Evolutionary conservation across 1,140 invertebrate genomes (phyloP).

Genomic region (Druon quercuslanigerum): DNA sequence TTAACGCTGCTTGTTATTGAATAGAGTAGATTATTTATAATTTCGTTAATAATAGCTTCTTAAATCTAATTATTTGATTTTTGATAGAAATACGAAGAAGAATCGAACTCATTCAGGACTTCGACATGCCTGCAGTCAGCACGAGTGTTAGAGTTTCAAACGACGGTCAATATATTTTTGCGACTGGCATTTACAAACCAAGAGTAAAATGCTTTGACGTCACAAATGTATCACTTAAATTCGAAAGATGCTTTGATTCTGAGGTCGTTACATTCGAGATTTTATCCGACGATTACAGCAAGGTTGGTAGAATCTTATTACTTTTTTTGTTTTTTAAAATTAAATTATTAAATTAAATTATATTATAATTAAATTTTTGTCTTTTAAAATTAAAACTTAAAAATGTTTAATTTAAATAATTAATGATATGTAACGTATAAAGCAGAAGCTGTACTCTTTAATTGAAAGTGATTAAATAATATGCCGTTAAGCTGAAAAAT

Average conservation of each 20-base stretch:
- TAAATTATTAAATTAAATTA: too few species aligned
- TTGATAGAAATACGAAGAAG: slow-evolving; percentile 85
- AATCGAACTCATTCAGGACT: slow-evolving; percentile 99
- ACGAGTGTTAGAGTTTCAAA: slow-evolving; percentile 89
- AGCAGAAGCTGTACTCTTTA: too few species aligned
- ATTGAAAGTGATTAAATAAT: too few species aligned
- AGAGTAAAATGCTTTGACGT: slow-evolving; percentile 97
- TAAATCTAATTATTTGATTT: slow-evolving; percentile 31
- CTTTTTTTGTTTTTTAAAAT: not conserved
- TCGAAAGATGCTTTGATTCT: slow-evolving; percentile 98
- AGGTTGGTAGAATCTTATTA: slow-evolving; percentile 76
- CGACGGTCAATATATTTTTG: slow-evolving; percentile 95
- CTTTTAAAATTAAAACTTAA: too few species aligned
- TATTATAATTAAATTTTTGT: too few species aligned
- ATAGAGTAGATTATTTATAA: slow-evolving; percentile 20
- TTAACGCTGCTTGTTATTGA: slow-evolving; percentile 24
- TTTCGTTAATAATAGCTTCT: slow-evolving; percentile 18
- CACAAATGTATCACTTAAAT: slow-evolving; percentile 96
- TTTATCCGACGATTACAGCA: slow-evolving; percentile 92
- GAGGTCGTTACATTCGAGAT: slow-evolving; percentile 93
- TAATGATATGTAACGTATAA: too few species aligned
- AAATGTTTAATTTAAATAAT: too few species aligned
- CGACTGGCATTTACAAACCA: slow-evolving; percentile 97
- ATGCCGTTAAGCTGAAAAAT: too few species aligned
- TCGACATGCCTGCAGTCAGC: slow-evolving; percentile 98